phyloP scores from a whole-genome alignment of 2,888 invertebrate genomes.

The Drosophila paucipuncta region DNA sequence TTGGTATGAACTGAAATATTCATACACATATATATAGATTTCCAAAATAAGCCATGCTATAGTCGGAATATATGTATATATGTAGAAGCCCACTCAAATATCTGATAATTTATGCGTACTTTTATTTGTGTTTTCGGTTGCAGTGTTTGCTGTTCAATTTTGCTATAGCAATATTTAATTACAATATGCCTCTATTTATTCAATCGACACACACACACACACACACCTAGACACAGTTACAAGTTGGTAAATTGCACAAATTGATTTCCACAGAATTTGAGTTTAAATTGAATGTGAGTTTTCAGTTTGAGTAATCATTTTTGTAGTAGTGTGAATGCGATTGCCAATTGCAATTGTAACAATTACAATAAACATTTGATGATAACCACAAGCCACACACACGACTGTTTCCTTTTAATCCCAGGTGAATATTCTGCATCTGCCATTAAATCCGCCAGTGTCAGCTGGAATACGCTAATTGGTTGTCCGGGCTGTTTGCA shows the following conservation, averaged over 20 bases:
- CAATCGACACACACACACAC: slow-evolving; percentile 43
- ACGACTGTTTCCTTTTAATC: slow-evolving; percentile 22
- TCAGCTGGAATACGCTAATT: slow-evolving; percentile 77
- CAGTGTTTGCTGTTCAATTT: slow-evolving; percentile 56
- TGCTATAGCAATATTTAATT: slow-evolving; percentile 70
- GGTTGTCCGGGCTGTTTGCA: slow-evolving; percentile 68
- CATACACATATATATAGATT: slow-evolving; percentile 12
- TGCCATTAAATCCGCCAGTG: slow-evolving; percentile 83
- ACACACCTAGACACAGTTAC: not conserved
- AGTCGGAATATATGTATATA: not conserved
- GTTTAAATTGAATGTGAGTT: slow-evolving; percentile 35
- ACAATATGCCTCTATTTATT: slow-evolving; percentile 61
- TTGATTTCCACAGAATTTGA: slow-evolving; percentile 35
- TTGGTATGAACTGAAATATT: slow-evolving; percentile 48
- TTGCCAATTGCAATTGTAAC: slow-evolving; percentile 25
- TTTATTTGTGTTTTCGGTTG: slow-evolving; percentile 26
- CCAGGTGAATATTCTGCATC: slow-evolving; percentile 85
- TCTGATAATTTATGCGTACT: slow-evolving; percentile 30
- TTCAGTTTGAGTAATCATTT: slow-evolving; percentile 7
- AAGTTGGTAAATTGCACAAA: slow-evolving; percentile 15
- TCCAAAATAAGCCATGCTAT: slow-evolving; percentile 14
- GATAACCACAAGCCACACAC: slow-evolving; percentile 16
- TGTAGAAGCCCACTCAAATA: slow-evolving; percentile 6
- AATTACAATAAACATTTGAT: slow-evolving; percentile 15
- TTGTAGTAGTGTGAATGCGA: slow-evolving; percentile 1